Base-by-base conservation (phyloP, 2,797 vertebrate genomes). In the Galago senegalensis region DNA sequence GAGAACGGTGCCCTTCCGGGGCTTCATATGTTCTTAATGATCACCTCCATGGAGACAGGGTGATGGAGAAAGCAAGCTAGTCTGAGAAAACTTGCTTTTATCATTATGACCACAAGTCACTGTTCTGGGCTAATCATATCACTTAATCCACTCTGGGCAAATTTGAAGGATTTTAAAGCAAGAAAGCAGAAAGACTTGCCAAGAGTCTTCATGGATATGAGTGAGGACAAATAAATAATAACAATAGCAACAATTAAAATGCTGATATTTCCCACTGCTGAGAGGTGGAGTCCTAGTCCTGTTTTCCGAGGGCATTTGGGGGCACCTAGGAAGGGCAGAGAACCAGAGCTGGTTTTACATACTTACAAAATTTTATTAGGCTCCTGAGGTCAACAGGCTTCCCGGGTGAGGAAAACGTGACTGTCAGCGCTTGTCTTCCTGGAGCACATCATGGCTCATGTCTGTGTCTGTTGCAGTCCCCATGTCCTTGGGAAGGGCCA, bases 61-160 rank as follows among this genome's bases (percentile, higher is more conserved):
- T 95, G 65, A 76, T 20, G 0, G 82, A 76, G 37, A 81, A 72
- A 91, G 81, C 34, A n/a, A 88, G 56, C 29, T 17, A 20, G 72
- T 46, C 60, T 73, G 80, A 93, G 85, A 87, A 94, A 88, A 61
- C 58, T 81, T 89, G 46, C 75, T 96, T 95, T 90, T 43, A 83
- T 75, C 31, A 27, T 40, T 40, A 82, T 60, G 81, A 79, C 58
- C 90, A 79, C 23, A 79, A 97, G 58, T 86, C 43, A 29, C 70
- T 89, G 14, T 86, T 80, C 67, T 40, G 80, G 65, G 58, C 18
- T 95, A 92, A 93, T 93, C 29, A 53, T 10, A 83, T 61, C 49
- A 31, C 53, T 96, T 63, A n/a, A 65, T 75, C 34, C 37, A 83
- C 67, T 89, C 43, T 11, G 56, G 37, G 25, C 27, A 87, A 53